These are phyloP conservation scores for Leptinotarsa rubiginosa DNA, from an alignment of 2,888 invertebrate genomes.

Conservation along the genomic window DNA sequence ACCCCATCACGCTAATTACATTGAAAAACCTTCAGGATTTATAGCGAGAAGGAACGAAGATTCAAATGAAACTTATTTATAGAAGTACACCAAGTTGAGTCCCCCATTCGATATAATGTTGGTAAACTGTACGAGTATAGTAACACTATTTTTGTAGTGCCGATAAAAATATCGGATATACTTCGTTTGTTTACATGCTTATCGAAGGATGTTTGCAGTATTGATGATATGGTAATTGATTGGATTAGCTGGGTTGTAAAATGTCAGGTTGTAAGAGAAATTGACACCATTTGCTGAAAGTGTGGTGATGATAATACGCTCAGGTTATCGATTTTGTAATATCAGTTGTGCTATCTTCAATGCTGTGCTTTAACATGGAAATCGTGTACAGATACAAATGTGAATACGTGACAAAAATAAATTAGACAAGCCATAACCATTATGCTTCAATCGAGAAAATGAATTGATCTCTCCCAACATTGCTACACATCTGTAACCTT, in stretches of 20 bases:
- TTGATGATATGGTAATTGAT: conserved; percentile 52
- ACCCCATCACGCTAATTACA: not conserved
- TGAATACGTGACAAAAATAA: not conserved
- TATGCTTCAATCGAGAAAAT: no score
- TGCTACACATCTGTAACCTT: no score
- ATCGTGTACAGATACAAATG: not conserved
- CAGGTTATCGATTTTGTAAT: conserved; percentile 1
- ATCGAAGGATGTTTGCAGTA: conserved; percentile 42
- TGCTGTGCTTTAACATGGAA: not conserved
- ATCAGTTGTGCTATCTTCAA: not conserved
- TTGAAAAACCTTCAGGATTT: not conserved
- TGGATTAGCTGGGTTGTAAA: conserved; percentile 48
- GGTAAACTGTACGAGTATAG: conserved; percentile 11
- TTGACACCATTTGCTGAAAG: conserved; percentile 38
- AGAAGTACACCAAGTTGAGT: not conserved
- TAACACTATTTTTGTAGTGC: conserved; percentile 13
- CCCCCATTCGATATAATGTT: not conserved
- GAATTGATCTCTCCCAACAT: no score
- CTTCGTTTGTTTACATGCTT: conserved; percentile 29
- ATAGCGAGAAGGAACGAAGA: no score
- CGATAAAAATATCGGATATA: conserved; percentile 16
- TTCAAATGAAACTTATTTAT: conserved; percentile 8
- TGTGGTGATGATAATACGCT: conserved; percentile 1
- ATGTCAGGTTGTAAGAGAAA: conserved; percentile 44
- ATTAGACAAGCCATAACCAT: no score